A percentile compares a stretch with the other conserved stretches of the same genome.
Conservation (phyloP, 2,113 vertebrate genomes). For the Galbula dea region DNA sequence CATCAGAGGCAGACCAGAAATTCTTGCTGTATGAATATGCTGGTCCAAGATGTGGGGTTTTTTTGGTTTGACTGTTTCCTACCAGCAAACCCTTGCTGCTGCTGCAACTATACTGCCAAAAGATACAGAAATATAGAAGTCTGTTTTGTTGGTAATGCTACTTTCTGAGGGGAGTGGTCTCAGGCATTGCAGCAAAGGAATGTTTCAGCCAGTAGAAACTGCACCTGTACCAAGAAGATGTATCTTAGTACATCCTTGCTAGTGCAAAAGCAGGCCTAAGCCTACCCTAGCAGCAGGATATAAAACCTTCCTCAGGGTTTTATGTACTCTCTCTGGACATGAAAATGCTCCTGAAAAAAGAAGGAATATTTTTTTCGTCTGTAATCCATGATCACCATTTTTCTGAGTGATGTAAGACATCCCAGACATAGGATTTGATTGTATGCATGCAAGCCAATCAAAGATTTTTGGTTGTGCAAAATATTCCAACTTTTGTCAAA, state of each 20-base stretch:
- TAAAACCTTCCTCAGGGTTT: background rate
- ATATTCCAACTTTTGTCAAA: background rate
- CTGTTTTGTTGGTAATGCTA: background rate
- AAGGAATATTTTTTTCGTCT: background rate
- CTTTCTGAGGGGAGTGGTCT: background rate
- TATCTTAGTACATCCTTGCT: background rate
- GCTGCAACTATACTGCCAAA: background rate
- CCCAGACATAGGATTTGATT: background rate
- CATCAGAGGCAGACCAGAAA: background rate
- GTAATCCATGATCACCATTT: background rate
- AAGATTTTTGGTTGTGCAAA: background rate
- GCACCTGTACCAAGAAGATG: background rate
- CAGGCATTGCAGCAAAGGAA: background rate
- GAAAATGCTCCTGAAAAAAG: background rate
- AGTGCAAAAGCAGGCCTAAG: background rate
- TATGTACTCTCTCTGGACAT: background rate
- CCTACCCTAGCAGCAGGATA: background rate
- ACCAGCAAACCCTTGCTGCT: background rate
- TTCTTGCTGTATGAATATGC: background rate
- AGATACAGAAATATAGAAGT: background rate
- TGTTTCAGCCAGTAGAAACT: background rate
- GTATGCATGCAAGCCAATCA: background rate
- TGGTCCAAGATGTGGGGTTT: background rate
- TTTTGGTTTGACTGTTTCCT: background rate
- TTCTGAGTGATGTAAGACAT: background rate